Percentiles rank a stretch among this genome's conserved stretches.
phyloP scores from a whole-genome alignment of 1,140 invertebrate species.

The Vollenhovia emeryi region DNA sequence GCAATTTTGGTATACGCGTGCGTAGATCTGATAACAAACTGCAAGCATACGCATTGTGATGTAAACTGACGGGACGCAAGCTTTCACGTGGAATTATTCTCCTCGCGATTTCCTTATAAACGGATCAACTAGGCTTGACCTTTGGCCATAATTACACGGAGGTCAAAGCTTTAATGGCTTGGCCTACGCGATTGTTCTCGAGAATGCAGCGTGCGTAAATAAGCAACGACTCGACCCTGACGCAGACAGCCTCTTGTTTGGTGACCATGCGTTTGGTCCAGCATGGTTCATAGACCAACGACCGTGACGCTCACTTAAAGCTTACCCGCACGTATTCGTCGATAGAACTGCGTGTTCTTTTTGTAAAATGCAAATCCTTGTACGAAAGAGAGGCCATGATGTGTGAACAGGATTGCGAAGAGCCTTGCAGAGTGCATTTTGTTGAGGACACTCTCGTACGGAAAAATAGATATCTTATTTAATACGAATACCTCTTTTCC shows the following conservation, averaged over 20 bases:
- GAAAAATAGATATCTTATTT: not conserved
- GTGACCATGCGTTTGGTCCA: conserved; percentile 69
- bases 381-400: conserved; percentile 48
- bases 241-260: conserved; percentile 70
- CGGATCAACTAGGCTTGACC: conserved; percentile 61
- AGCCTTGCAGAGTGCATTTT: conserved; percentile 46
- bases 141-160: conserved; percentile 64
- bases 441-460: conserved; percentile 11
- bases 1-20: not conserved
- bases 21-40: conserved; percentile 25
- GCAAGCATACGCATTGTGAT: conserved; percentile 43
- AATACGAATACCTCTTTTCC: not conserved
- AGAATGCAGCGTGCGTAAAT: conserved; percentile 67
- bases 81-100: conserved; percentile 60
- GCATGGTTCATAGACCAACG: conserved; percentile 67
- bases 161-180: conserved; percentile 68
- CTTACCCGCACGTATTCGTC: conserved; percentile 74
- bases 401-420: conserved; percentile 63
- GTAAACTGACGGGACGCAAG: conserved; percentile 18
- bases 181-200: conserved; percentile 70
- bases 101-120: conserved; percentile 61
- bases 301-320: conserved; percentile 72
- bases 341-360: conserved; percentile 72
- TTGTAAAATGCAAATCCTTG: conserved; percentile 79
- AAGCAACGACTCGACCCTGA: conserved; percentile 75